These are phyloP conservation scores for Toxostoma redivivum DNA, from an alignment of 2,113 vertebrate genomes.

Conservation along the genomic window DNA sequence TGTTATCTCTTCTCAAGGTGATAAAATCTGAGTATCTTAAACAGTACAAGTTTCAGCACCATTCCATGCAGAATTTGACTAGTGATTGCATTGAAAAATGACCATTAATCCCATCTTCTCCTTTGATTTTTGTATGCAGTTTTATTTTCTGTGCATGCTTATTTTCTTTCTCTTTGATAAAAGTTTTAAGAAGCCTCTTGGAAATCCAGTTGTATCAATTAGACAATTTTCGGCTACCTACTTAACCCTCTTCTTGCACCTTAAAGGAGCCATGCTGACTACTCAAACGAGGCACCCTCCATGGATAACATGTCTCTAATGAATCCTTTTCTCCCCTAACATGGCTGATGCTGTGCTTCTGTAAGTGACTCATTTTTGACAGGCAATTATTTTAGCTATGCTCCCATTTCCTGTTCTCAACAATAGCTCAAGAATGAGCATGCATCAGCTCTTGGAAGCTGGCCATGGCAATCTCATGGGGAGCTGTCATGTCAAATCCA, in stretches of 20 bases:
- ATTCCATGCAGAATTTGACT: not conserved
- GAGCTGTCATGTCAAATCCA: not conserved
- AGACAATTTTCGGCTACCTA: not conserved
- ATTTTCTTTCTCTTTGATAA: not conserved
- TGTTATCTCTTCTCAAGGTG: not conserved
- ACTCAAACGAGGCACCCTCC: not conserved
- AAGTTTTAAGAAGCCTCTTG: not conserved
- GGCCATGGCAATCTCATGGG: not conserved
- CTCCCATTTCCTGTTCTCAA: not conserved
- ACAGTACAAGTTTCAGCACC: not conserved
- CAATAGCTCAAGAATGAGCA: not conserved
- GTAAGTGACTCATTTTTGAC: not conserved
- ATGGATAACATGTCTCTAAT: not conserved
- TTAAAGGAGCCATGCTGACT: not conserved
- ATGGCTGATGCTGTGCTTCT: not conserved
- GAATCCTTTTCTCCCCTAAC: not conserved
- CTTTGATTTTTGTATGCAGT: not conserved
- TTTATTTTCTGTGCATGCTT: not conserved
- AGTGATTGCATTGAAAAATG: not conserved
- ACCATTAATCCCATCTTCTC: not conserved
- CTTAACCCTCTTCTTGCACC: not conserved
- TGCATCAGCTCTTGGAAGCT: slow-evolving; percentile 2
- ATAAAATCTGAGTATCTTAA: not conserved
- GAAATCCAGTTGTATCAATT: not conserved
- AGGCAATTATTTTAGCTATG: slow-evolving; percentile 11